These are phyloP conservation scores for Holothuria leucospilota DNA, from an alignment of 53 echinoderm and acorn worm genomes.

Conservation along the genomic window DNA sequence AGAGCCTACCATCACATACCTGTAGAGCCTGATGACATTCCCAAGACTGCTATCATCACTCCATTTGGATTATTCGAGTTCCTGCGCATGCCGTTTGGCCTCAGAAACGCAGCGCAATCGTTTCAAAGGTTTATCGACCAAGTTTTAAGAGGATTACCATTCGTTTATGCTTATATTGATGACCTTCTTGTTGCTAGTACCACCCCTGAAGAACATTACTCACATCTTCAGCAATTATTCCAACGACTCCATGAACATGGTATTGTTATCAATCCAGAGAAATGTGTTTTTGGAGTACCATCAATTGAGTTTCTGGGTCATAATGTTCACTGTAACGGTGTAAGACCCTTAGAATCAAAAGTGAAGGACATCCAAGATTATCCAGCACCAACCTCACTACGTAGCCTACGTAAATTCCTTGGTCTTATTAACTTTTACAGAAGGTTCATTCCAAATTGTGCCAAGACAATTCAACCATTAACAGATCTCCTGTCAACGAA, in stretches of 20 bases:
- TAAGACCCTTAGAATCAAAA: conserved; percentile 38
- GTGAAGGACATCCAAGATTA: conserved; percentile 38
- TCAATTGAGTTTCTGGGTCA: conserved; percentile 60
- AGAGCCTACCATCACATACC: conserved; percentile 72
- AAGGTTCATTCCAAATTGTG: conserved; percentile 60
- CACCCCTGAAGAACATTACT: conserved; percentile 44
- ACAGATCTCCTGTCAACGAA: conserved; percentile 52
- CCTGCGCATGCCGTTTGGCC: conserved; percentile 68
- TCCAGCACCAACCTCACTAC: conserved; percentile 2
- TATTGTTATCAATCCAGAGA: conserved; percentile 53
- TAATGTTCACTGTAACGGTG: conserved; percentile 18
- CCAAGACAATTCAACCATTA: conserved; percentile 34
- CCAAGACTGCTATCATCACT: too few relatives aligned
- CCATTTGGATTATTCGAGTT: conserved; percentile 71
- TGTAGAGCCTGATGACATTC: conserved; percentile 51
- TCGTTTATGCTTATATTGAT: conserved; percentile 66
- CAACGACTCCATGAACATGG: conserved; percentile 51
- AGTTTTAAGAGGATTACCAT: conserved; percentile 56
- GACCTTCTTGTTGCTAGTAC: conserved; percentile 63
- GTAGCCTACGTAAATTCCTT: conserved; percentile 45
- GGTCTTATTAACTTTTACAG: conserved; percentile 63
- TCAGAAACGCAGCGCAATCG: conserved; percentile 61
- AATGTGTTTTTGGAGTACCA: conserved; percentile 30
- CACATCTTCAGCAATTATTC: conserved; percentile 41
- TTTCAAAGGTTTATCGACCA: conserved; percentile 68